Evolutionary conservation across 1,140 invertebrate genomes (phyloP).

Genomic region (Aphaenogaster ashmeadi): DNA sequence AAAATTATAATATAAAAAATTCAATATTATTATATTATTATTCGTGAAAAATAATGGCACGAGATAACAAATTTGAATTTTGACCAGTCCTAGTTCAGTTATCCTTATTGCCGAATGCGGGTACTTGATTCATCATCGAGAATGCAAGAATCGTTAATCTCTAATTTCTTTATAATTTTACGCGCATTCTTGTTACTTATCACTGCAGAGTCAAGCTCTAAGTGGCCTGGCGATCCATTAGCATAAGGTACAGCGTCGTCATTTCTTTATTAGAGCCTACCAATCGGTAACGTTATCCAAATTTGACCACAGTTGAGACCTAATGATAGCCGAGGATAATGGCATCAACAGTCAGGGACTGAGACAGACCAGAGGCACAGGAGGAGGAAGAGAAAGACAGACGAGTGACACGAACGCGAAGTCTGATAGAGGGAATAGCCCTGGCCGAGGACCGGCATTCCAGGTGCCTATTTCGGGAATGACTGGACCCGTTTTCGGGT

Average conservation of each 20-base stretch:
- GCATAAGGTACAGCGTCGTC: constrained; percentile 2
- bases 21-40: background rate
- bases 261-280: constrained; percentile 46
- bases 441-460: constrained; percentile 64
- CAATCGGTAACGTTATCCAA: constrained; percentile 39
- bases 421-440: constrained; percentile 32
- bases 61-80: background rate
- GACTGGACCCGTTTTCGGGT: constrained; percentile 71
- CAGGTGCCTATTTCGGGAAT: constrained; percentile 76
- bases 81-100: background rate
- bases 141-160: background rate
- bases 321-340: constrained; percentile 47
- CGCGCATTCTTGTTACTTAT: constrained; percentile 5
- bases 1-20: too few relatives aligned
- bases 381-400: constrained; percentile 15
- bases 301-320: constrained; percentile 21
- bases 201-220: background rate
- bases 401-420: background rate
- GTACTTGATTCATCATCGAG: background rate
- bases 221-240: constrained; percentile 36
- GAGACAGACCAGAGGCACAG: background rate
- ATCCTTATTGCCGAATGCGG: background rate
- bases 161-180: constrained; percentile 6
- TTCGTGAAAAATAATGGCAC: background rate
- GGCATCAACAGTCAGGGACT: background rate